Percentiles rank a stretch among this genome's conserved stretches.
phyloP scores from a whole-genome alignment of 2,888 invertebrate genomes.

The Sacculina carcini region DNA sequence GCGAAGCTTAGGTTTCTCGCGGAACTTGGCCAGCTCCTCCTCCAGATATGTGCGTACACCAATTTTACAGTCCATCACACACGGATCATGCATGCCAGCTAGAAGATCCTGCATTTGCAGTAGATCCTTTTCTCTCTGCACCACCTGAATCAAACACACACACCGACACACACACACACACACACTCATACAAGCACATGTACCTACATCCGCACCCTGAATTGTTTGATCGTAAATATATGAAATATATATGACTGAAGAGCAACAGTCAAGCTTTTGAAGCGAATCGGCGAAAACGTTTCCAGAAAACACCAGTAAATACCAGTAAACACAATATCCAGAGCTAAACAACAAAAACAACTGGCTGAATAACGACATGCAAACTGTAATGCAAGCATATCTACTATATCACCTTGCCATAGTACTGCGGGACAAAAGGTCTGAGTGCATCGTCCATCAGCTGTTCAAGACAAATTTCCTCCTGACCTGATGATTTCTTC shows the following conservation, averaged over 20 bases:
- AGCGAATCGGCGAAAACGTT: too few relatives aligned
- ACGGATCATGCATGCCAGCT: slow-evolving; percentile 68
- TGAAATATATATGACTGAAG: neutral
- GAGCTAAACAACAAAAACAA: neutral
- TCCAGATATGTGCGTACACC: slow-evolving; percentile 83
- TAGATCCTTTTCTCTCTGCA: slow-evolving; percentile 25
- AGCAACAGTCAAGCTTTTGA: too few relatives aligned
- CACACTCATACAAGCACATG: too few relatives aligned
- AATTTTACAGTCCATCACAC: slow-evolving; percentile 92
- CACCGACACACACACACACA: neutral
- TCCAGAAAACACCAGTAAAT: too few relatives aligned
- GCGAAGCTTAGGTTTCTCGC: slow-evolving; percentile 70
- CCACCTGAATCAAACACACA: slow-evolving; percentile 6
- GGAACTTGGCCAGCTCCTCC: slow-evolving; percentile 78
- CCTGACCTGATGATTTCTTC: slow-evolving; percentile 70
- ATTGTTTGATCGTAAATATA: neutral
- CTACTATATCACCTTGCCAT: slow-evolving; percentile 30
- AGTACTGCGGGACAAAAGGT: slow-evolving; percentile 76
- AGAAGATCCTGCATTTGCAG: slow-evolving; percentile 75
- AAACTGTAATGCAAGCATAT: neutral
- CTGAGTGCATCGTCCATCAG: slow-evolving; percentile 66
- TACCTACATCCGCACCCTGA: too few relatives aligned
- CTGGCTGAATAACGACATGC: neutral
- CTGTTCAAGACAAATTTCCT: slow-evolving; percentile 60
- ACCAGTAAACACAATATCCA: neutral